phyloP scores from a whole-genome alignment of 92 coral and sea anemone genomes.

The Blastomussa wellsi region DNA sequence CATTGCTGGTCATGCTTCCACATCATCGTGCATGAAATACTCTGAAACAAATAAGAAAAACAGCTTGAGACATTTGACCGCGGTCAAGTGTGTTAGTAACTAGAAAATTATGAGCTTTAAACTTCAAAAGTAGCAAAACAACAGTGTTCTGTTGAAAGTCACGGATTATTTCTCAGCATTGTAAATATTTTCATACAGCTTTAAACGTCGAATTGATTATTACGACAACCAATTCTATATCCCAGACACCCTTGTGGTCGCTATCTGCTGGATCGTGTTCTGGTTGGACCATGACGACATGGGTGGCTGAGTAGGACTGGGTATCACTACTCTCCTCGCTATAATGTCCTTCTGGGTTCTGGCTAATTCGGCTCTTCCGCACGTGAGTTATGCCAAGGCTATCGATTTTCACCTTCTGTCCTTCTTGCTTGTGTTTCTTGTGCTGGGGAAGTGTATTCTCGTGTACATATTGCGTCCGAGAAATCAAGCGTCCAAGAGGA shows the following conservation, averaged over 20 bases:
- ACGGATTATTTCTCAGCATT: too few species aligned
- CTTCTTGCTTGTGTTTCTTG: constrained; percentile 55
- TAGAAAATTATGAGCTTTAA: neutral
- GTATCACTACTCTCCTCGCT: constrained; percentile 66
- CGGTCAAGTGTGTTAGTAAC: neutral
- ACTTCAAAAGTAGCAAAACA: too few species aligned
- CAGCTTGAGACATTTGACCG: too few species aligned
- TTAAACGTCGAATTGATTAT: constrained; percentile 61
- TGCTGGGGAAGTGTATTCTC: constrained; percentile 40
- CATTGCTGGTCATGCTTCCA: too few species aligned
- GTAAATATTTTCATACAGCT: constrained; percentile 35
- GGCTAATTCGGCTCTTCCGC: constrained; percentile 58
- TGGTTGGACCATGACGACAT: constrained; percentile 78
- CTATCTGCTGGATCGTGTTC: constrained; percentile 80
- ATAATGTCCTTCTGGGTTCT: constrained; percentile 67
- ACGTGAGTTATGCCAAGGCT: constrained; percentile 62
- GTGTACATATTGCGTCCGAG: constrained; percentile 24
- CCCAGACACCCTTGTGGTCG: constrained; percentile 64
- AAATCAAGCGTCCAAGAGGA: neutral
- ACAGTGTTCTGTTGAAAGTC: too few species aligned
- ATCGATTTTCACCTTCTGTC: constrained; percentile 57
- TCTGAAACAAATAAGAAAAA: too few species aligned
- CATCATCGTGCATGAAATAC: too few species aligned
- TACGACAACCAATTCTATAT: constrained; percentile 59
- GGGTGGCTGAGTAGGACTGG: constrained; percentile 70